A percentile compares a stretch with the other conserved stretches of the same genome.
Conservation (phyloP, 2,797 vertebrate species). For the Austrolebias charrua region DNA sequence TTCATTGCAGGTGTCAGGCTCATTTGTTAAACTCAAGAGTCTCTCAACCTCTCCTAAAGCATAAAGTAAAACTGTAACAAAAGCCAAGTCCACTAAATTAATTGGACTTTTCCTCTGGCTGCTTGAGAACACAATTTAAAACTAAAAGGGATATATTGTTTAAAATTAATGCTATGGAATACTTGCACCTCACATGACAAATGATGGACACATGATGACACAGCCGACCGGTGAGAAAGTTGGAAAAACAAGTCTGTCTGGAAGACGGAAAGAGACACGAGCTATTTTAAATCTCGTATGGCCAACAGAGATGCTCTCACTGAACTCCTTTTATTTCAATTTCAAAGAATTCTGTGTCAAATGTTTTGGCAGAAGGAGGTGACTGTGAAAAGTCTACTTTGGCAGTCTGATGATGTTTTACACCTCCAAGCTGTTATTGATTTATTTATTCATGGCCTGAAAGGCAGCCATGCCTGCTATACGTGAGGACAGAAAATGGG, state of each 20-base stretch:
- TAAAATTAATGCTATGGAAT: not conserved
- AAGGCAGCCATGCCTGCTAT: slow-evolving; percentile 38
- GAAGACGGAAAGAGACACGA: not conserved
- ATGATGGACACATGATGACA: slow-evolving; percentile 28
- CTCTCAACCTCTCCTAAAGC: no score
- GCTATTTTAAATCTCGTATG: slow-evolving; percentile 5
- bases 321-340: slow-evolving; percentile 11
- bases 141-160: no score
- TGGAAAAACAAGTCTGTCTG: slow-evolving; percentile 19
- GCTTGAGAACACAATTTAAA: no score
- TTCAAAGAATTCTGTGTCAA: slow-evolving; percentile 27
- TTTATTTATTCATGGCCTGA: slow-evolving; percentile 60
- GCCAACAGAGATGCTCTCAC: slow-evolving; percentile 5
- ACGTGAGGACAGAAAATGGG: slow-evolving; percentile 63
- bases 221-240: not conserved
- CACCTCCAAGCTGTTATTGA: slow-evolving; percentile 62
- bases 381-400: slow-evolving; percentile 31
- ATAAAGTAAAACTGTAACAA: no score
- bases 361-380: slow-evolving; percentile 26
- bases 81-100: no score
- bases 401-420: slow-evolving; percentile 28
- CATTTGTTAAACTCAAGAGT: no score
- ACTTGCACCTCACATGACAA: not conserved
- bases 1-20: no score
- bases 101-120: no score